A percentile compares a stretch with the other conserved stretches of the same genome.
These are phyloP conservation scores for Lepilemur septentrionalis DNA, from an alignment of 2,797 vertebrate species.

Conservation along the genomic window DNA sequence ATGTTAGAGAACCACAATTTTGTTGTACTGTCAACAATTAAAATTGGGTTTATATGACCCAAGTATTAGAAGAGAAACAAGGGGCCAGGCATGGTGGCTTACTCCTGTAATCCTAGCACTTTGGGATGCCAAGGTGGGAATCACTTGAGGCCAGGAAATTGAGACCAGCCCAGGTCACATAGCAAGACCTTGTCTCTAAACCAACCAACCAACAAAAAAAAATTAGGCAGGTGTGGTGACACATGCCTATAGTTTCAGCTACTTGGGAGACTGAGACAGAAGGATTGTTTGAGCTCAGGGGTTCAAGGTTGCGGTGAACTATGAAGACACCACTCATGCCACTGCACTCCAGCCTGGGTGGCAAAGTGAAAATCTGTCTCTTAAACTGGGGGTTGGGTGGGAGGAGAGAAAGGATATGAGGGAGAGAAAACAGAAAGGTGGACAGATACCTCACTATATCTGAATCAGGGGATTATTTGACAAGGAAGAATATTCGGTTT, in stretches of 20 bases:
- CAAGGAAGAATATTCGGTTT: not conserved
- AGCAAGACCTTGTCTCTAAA: not conserved
- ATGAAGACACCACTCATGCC: not conserved
- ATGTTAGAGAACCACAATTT: no score
- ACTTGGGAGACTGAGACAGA: not conserved
- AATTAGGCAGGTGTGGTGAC: not conserved
- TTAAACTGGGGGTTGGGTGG: no score
- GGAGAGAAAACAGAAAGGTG: not conserved
- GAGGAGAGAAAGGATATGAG: not conserved
- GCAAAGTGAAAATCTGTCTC: not conserved
- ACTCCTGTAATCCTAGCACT: not conserved
- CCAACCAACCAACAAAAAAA: not conserved
- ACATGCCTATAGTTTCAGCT: not conserved
- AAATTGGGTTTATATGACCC: not conserved
- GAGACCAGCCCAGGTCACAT: not conserved
- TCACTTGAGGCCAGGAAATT: not conserved
- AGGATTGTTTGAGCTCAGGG: not conserved
- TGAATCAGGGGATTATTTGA: not conserved
- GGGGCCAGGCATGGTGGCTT: not conserved
- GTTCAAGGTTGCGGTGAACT: not conserved
- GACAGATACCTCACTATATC: not conserved
- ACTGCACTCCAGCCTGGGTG: not conserved
- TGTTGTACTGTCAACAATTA: not conserved
- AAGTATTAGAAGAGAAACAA: not conserved
- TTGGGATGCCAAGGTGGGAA: not conserved